Conservation (phyloP, 1,140 invertebrate species). For the roundworm (Caenorhabditis elegans) region DNA sequence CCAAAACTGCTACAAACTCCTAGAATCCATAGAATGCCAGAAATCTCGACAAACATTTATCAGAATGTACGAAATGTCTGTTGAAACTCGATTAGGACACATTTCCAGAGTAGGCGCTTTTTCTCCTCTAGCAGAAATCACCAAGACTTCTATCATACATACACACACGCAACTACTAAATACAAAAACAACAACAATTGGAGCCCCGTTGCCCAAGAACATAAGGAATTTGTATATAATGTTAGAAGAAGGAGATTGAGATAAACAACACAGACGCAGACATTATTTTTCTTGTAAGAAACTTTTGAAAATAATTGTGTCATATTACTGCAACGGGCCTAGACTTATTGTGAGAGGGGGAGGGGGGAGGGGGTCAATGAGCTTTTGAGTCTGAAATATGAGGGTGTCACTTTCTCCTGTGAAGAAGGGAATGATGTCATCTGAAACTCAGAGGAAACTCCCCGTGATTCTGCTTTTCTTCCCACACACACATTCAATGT, state of each 20-base stretch:
- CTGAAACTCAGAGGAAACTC: background rate
- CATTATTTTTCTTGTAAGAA: background rate
- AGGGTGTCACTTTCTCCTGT: background rate
- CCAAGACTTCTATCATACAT: background rate
- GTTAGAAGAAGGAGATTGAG: background rate
- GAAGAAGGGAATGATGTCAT: background rate
- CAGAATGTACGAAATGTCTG: constrained; percentile 5
- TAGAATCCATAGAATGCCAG: background rate
- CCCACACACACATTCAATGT: background rate
- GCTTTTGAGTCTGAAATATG: background rate
- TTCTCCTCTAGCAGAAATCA: background rate
- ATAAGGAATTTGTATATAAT: constrained; percentile 8
- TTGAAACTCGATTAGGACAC: constrained; percentile 5
- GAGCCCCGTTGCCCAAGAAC: background rate
- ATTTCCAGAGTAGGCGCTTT: constrained; percentile 5
- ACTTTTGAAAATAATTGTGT: background rate
- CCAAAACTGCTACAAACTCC: background rate
- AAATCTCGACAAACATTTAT: background rate
- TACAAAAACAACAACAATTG: constrained; percentile 8
- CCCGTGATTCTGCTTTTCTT: background rate
- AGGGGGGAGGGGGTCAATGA: background rate
- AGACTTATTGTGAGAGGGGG: background rate
- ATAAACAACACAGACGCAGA: background rate
- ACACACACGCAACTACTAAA: constrained; percentile 5
- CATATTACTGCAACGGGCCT: no score